Evolutionary conservation across 2,888 invertebrate species (phyloP).

Genomic region (Autographa gamma): DNA sequence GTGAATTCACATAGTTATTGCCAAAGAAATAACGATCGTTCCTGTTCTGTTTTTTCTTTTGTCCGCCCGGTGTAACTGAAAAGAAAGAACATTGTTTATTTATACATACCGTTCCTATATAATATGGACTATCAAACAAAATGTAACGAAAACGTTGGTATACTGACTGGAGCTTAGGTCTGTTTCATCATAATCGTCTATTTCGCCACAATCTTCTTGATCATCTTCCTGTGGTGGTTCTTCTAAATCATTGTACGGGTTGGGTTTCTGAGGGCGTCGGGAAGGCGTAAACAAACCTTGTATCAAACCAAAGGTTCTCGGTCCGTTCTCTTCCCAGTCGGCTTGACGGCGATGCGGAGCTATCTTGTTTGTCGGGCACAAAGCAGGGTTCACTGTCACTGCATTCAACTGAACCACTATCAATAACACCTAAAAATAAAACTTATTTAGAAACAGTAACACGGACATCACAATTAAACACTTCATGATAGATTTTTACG

Average conservation of each 20-base stretch:
- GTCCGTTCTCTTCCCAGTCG: slow-evolving; percentile 60
- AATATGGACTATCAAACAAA: background rate
- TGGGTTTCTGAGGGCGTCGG: slow-evolving; percentile 54
- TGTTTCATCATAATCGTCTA: slow-evolving; percentile 84
- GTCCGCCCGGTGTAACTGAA: slow-evolving; percentile 67
- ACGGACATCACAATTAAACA: background rate
- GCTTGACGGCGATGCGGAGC: slow-evolving; percentile 75
- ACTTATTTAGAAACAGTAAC: background rate
- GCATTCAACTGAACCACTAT: slow-evolving; percentile 65
- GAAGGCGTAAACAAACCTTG: slow-evolving; percentile 74
- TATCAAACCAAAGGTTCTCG: slow-evolving; percentile 77
- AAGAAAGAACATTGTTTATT: slow-evolving; percentile 14
- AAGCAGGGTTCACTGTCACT: slow-evolving; percentile 74
- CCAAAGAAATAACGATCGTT: slow-evolving; percentile 36
- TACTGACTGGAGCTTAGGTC: slow-evolving; percentile 81
- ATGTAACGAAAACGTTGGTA: background rate
- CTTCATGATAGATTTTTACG: slow-evolving; percentile 15
- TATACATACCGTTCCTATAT: background rate
- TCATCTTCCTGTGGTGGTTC: slow-evolving; percentile 79
- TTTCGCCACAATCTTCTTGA: slow-evolving; percentile 81
- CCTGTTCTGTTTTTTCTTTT: slow-evolving; percentile 44
- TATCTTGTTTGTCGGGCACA: slow-evolving; percentile 85
- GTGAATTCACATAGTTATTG: slow-evolving; percentile 51
- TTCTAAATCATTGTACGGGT: slow-evolving; percentile 67
- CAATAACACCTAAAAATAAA: slow-evolving; percentile 59